phyloP scores from a whole-genome alignment of 2,888 invertebrate genomes.

The Brachyopa scutellaris region DNA sequence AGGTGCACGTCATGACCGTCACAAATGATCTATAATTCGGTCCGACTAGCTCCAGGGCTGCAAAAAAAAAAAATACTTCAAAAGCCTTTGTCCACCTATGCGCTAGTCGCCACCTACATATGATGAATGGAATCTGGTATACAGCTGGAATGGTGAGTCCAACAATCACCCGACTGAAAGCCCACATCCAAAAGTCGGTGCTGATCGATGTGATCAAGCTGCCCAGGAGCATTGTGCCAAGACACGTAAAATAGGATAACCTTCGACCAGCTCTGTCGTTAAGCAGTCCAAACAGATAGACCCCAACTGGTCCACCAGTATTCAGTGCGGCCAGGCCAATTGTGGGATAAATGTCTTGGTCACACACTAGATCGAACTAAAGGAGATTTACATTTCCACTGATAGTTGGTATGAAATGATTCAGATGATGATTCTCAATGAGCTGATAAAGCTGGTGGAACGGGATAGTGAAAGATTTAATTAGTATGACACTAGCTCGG shows the following conservation, averaged over 20 bases:
- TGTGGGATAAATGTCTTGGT: conserved; percentile 92
- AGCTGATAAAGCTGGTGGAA: conserved; percentile 9
- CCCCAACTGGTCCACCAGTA: conserved; percentile 94
- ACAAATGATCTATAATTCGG: conserved; percentile 95
- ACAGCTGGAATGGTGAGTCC: conserved; percentile 95
- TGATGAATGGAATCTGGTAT: conserved; percentile 97
- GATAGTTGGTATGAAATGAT: conserved; percentile 51
- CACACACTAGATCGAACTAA: conserved; percentile 95
- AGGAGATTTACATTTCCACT: conserved; percentile 77
- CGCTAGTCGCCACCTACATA: conserved; percentile 86
- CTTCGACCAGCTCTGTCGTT: conserved; percentile 94
- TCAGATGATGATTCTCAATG: conserved; percentile 28
- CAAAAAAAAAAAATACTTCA: conserved; percentile 76
- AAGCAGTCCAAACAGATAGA: conserved; percentile 92
- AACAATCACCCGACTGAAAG: conserved; percentile 90
- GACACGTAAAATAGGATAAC: conserved; percentile 92
- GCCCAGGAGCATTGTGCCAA: conserved; percentile 90
- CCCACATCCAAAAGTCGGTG: conserved; percentile 92
- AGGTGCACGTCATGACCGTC: conserved; percentile 95
- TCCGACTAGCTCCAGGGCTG: conserved; percentile 95
- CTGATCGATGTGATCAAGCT: conserved; percentile 91
- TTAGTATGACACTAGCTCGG: conserved; percentile 8
- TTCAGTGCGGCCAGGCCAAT: conserved; percentile 93
- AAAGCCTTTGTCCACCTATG: background rate
- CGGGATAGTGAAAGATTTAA: background rate